Evolutionary conservation across 2,888 invertebrate genomes (phyloP).

Genomic region (Drymonia ruficornis): DNA sequence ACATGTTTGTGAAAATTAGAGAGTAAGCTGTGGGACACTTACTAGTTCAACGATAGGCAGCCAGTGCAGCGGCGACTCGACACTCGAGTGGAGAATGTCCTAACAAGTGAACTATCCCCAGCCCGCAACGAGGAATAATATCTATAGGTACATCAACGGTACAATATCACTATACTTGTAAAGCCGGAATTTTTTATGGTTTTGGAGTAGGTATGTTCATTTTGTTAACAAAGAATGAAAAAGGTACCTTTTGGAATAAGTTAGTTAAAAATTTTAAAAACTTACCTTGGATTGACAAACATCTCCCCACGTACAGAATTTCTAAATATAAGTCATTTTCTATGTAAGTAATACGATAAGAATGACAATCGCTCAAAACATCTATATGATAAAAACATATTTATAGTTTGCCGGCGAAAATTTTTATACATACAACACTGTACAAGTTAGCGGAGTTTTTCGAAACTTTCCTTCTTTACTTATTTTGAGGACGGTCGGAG

Average conservation of each 20-base stretch:
- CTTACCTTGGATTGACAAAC: too few relatives aligned
- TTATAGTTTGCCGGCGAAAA: conserved; percentile 65
- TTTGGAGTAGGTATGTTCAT: too few relatives aligned
- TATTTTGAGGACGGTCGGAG: conserved; percentile 82
- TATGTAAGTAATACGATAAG: too few relatives aligned
- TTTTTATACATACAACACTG: conserved; percentile 68
- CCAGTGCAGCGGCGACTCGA: conserved; percentile 36
- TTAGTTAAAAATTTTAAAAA: too few relatives aligned
- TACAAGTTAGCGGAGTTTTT: conserved; percentile 76
- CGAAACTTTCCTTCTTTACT: conserved; percentile 79
- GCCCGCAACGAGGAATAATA: conserved; percentile 50
- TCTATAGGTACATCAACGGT: conserved; percentile 13
- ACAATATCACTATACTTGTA: conserved; percentile 5
- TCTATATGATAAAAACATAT: conserved; percentile 26
- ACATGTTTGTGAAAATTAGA: conserved; percentile 64
- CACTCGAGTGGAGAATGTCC: conserved; percentile 42
- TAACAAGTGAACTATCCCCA: conserved; percentile 63
- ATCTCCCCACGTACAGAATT: too few relatives aligned
- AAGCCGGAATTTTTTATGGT: too few relatives aligned
- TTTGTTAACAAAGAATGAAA: too few relatives aligned
- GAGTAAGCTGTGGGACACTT: conserved; percentile 62
- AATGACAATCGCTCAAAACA: neutral
- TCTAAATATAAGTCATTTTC: too few relatives aligned
- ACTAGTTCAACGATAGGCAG: conserved; percentile 54
- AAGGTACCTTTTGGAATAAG: too few relatives aligned